Evolutionary conservation across 1,140 invertebrate species (phyloP), one percentile per base, ranked within the genome.

Genomic region (Leptinotarsa defecta): DNA sequence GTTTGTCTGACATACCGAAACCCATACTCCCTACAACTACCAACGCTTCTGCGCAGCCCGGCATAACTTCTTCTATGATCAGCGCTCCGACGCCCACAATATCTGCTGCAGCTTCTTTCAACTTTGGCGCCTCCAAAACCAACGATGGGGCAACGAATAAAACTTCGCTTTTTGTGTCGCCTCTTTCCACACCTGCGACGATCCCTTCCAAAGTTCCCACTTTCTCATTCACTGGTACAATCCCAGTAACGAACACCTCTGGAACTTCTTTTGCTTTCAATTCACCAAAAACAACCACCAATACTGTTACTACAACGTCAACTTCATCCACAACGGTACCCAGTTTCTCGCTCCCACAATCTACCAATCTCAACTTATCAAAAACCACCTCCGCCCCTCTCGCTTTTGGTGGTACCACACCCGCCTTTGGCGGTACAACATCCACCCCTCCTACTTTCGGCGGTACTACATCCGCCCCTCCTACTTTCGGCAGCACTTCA

Each of bases 81-180:
- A 11, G 17, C 17, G 43, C 70, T n/a, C 22, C 70, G n/a, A 27
- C 24, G 15, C 19, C 52, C 19, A 68, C n/a, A 24, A 4, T 20
- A 13, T 48, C 62, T 17, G 48, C 72, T 19, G 27, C 34, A 34
- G 19, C 69, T 52, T 71, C 69, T 20, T 69, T 68, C 15, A 68
- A 52, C 34, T 70, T 69, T 24, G 68, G 24, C n/a, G 22, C 13
- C 11, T 17, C 20, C 20, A 61, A 64, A 34, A 0, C 24, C 15
- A 11, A 2, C 15, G 34, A 22, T 61, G 49, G 1, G 3, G 27
- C 22, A 19, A 5, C 67, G 6, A 75, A 48, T 52, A 62, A 67
- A 17, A 68, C 49, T 70, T 24, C 48, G 15, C 15, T 68, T 15
- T 75, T 75, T 52, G 74, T 68, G 20, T 48, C 67, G n/a, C 8